Base-by-base conservation (phyloP, 2,797 vertebrate genomes). In the Aeoliscus strigatus region DNA sequence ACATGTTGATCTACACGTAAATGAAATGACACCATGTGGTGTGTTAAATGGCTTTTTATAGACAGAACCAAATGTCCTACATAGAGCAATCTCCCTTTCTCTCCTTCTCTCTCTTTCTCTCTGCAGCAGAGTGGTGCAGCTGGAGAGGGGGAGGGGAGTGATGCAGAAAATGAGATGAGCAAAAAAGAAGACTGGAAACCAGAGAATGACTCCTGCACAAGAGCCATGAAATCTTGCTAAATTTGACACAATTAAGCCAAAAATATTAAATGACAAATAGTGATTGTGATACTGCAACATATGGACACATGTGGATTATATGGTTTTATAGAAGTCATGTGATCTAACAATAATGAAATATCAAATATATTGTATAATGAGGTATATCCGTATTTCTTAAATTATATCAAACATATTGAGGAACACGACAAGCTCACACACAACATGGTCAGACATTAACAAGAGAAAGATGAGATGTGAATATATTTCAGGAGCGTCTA, bases 121-220 rank as follows among this genome's bases (percentile, higher is more conserved):
- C 66, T 83, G 79, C 77, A 53, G 76, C 70, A 83, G 48, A 75
- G 39, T 40, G 74, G 65, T 84, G 80, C 84, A 88, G 84, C 75
- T 78, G 82, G 73, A 80, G 81, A 78, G 87, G 82, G 84, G 85
- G 80, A 84, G 65, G 85, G 83, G 79, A 77, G 39, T 39, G 42
- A 72, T 60, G 70, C 80, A 75, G 65, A 73, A 42, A 77, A 79
- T 60, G 61, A 79, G 70, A 66, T 69, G 73, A 79, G 48, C 52
- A 68, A 55, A 35, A 68, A 58, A 68, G 65, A 30, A n/a, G n/a
- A n/a, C n/a, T n/a, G 63, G 41, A 69, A 52, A 57, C 54, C 15
- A n/a, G 33, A 55, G 25, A 65, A 11, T 29, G 45, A 43, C 26
- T 61, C 34, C 51, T 50, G 26, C 55, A 51, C 23, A 43, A 26